Percentiles rank a stretch among this genome's conserved stretches.
These are phyloP conservation scores for Drosophila hydei DNA, from an alignment of 1,140 invertebrate genomes.

Conservation along the genomic window DNA sequence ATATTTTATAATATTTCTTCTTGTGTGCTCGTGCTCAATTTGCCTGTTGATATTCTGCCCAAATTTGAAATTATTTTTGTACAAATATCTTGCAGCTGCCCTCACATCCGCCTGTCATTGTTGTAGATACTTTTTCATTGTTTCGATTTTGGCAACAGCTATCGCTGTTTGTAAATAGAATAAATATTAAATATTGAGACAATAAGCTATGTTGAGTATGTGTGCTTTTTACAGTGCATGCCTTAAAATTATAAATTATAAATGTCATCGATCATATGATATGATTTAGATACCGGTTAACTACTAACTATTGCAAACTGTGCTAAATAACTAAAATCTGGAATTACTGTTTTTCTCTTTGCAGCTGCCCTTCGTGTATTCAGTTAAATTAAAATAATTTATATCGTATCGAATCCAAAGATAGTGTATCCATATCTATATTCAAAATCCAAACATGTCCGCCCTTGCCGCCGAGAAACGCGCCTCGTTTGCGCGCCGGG, in stretches of 20 bases:
- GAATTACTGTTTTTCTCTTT: constrained; percentile 44
- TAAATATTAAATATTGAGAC: constrained; percentile 4
- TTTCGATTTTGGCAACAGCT: constrained; percentile 19
- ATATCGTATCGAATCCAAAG: neutral
- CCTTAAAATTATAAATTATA: neutral
- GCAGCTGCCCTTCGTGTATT: constrained; percentile 16
- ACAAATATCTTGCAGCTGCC: constrained; percentile 21
- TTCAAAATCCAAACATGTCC: constrained; percentile 46
- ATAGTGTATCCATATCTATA: constrained; percentile 7
- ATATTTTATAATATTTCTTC: constrained; percentile 30
- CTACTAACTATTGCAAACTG: constrained; percentile 6
- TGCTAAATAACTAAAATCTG: neutral
- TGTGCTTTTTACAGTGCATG: too few species aligned
- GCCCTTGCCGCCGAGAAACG: constrained; percentile 64
- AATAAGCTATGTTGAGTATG: constrained; percentile 15
- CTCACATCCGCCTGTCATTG: constrained; percentile 17
- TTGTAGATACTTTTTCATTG: constrained; percentile 11
- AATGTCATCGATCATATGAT: constrained; percentile 37
- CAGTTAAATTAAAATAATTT: constrained; percentile 5
- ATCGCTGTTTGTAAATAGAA: constrained; percentile 3
- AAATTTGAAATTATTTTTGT: constrained; percentile 30
- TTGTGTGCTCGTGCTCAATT: constrained; percentile 15
- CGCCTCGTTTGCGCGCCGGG: constrained; percentile 80
- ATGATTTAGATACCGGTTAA: constrained; percentile 31
- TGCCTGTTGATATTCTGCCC: constrained; percentile 35